Conservation (phyloP, 2,797 vertebrate species). For the Lindbergichthys nudifrons region DNA sequence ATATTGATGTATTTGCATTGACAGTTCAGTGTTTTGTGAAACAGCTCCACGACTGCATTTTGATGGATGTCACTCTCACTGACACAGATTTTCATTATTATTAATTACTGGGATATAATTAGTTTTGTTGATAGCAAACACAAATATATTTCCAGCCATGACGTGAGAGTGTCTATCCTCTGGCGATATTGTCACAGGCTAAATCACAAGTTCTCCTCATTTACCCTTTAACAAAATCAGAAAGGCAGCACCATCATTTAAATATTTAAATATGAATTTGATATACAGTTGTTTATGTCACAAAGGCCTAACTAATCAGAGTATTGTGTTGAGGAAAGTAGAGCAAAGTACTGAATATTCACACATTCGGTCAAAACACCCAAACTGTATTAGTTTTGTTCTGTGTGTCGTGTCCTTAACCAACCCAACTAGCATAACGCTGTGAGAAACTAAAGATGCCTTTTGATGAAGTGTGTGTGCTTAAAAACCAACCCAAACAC, state of each 20-base stretch:
- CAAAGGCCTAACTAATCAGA: background rate
- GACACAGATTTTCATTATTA: background rate
- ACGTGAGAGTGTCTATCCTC: background rate
- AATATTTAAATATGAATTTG: background rate
- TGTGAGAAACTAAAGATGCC: constrained; percentile 30
- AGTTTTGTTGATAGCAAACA: background rate
- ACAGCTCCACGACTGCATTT: background rate
- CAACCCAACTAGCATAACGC: constrained; percentile 5
- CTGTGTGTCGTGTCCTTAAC: constrained; percentile 18
- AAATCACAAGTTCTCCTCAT: background rate
- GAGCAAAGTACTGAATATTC: background rate
- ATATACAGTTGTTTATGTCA: background rate
- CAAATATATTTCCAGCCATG: background rate
- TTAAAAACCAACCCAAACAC: constrained; percentile 56
- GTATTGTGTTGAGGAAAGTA: background rate
- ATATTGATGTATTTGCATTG: background rate
- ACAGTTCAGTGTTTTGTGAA: background rate
- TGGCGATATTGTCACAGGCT: background rate
- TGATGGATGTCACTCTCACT: background rate
- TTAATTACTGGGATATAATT: background rate
- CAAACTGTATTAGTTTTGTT: background rate
- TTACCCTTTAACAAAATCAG: background rate
- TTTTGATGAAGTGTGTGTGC: constrained; percentile 43
- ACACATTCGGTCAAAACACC: background rate
- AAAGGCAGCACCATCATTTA: background rate